Evolutionary conservation across 2,113 vertebrate species (phyloP).

Genomic region (Sialia sialis): DNA sequence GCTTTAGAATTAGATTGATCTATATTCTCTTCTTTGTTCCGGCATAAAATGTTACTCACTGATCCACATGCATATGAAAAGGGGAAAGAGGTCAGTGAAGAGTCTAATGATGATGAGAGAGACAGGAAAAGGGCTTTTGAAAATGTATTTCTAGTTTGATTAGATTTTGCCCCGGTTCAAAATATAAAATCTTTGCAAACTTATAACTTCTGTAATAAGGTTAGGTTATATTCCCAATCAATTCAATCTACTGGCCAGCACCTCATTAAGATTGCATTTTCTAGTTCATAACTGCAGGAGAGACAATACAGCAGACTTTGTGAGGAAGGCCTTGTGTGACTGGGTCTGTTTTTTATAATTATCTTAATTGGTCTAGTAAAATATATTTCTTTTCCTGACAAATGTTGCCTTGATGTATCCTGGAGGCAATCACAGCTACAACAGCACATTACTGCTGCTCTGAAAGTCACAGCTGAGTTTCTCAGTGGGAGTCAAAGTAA

Average conservation of each 20-base stretch:
- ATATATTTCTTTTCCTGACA: neutral
- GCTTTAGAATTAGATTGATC: neutral
- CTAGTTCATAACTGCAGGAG: neutral
- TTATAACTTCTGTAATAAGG: neutral
- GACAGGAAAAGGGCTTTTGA: neutral
- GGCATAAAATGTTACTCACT: neutral
- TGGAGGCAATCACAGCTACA: slow-evolving; percentile 5
- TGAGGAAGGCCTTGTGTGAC: neutral
- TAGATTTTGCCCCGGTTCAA: neutral
- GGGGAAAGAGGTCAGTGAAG: neutral
- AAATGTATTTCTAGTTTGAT: neutral
- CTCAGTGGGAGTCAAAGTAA: slow-evolving; percentile 41
- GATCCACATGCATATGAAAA: neutral
- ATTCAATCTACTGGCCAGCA: neutral
- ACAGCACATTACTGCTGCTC: neutral
- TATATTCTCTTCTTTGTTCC: slow-evolving; percentile 5
- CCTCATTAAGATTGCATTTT: neutral
- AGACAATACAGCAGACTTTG: neutral
- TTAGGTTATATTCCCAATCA: neutral
- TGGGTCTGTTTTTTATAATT: neutral
- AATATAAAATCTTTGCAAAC: neutral
- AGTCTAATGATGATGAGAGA: neutral
- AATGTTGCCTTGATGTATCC: neutral
- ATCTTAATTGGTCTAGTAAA: neutral
- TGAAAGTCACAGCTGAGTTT: slow-evolving; percentile 20